Conservation (phyloP, 2,113 vertebrate genomes). For the Nothoprocta pentlandii region DNA sequence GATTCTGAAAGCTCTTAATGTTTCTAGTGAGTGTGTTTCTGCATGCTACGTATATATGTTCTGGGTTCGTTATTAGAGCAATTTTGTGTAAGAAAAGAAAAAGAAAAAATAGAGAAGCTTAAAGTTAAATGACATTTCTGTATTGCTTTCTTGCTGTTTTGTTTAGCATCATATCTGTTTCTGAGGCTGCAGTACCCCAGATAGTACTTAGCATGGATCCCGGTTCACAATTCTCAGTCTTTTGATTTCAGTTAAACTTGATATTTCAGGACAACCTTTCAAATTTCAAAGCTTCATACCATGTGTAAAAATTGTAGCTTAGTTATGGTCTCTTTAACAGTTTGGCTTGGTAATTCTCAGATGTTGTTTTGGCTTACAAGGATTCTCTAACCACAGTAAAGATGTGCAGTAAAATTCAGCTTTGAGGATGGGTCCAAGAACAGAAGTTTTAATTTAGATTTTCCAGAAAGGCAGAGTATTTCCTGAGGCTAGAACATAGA, state of each 20-base stretch:
- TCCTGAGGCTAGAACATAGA: background rate
- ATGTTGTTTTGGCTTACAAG: background rate
- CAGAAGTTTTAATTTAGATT: slow-evolving; percentile 15
- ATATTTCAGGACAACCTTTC: background rate
- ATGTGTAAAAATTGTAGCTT: background rate
- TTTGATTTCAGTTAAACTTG: background rate
- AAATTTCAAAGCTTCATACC: background rate
- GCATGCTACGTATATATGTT: background rate
- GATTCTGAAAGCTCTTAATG: background rate
- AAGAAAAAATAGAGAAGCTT: background rate
- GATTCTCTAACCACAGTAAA: slow-evolving; percentile 24
- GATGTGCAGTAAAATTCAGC: slow-evolving; percentile 12
- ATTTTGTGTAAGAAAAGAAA: background rate
- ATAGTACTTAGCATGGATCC: background rate
- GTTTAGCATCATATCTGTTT: background rate
- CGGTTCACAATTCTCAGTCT: background rate
- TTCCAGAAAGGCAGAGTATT: slow-evolving; percentile 5
- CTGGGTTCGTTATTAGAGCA: background rate
- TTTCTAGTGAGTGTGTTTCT: background rate
- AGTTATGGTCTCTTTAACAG: background rate
- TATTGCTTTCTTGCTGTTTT: background rate
- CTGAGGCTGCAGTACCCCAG: background rate
- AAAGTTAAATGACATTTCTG: background rate
- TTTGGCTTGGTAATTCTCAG: background rate
- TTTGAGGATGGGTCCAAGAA: background rate